Conservation (phyloP, 2,797 vertebrate genomes). For the Calcarius lapponicus region DNA sequence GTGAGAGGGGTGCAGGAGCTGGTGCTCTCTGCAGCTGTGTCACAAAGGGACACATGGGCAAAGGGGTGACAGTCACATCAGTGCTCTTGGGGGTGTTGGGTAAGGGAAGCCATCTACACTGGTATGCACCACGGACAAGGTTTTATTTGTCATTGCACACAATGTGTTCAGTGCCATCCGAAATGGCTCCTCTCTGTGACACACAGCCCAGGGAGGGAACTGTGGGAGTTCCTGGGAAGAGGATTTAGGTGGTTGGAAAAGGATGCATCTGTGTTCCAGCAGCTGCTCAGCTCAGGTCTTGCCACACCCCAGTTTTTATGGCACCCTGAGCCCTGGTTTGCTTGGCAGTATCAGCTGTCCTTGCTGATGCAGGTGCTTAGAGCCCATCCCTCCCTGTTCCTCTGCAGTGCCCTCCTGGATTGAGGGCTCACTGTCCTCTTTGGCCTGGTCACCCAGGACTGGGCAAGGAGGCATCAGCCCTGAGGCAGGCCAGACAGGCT, state of each 20-base stretch:
- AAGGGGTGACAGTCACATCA: neutral
- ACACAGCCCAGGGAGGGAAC: accelerated
- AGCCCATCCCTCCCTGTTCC: neutral
- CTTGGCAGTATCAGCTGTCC: neutral
- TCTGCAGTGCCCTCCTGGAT: neutral
- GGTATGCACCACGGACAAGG: neutral
- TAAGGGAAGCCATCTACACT: neutral
- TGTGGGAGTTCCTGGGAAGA: neutral
- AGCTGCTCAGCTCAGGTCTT: neutral
- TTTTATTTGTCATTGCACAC: neutral
- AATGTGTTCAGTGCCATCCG: neutral
- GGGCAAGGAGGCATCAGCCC: neutral
- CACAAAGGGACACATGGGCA: neutral
- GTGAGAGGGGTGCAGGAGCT: conserved; percentile 47
- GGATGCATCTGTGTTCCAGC: neutral
- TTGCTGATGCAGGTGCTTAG: neutral
- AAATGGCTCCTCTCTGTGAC: neutral
- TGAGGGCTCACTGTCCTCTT: accelerated
- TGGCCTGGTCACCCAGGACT: neutral
- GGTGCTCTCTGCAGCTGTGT: neutral
- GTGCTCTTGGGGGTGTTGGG: neutral
- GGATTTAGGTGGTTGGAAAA: neutral
- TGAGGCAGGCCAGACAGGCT: neutral
- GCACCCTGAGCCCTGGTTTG: neutral
- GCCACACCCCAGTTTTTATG: neutral